Base-by-base conservation (phyloP, 2,888 invertebrate genomes). In the Drosophila borborema region DNA sequence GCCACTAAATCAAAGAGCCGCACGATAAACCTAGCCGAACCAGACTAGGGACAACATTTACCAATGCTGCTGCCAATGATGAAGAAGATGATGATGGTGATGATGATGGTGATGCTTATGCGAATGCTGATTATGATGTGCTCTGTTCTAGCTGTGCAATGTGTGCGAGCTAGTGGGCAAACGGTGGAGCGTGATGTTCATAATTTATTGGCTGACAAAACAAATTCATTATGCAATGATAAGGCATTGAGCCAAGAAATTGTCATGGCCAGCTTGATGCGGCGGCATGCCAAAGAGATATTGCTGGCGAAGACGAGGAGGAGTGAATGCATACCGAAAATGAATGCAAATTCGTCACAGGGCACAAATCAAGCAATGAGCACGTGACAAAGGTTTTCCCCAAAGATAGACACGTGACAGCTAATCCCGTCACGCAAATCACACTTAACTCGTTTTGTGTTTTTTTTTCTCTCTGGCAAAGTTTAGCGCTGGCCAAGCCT, bases 181-280 rank as follows among this genome's bases (percentile, higher is more conserved):
- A 77, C 61, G 66, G 54, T 48, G 60, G 76, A 89, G 76, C 89
- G 77, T 83, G 89, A 83, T 86, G 81, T 66, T 80, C 81, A 82
- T 89, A 83, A 90, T 90, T 90, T 90, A 90, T 90, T 86, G 79
- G 90, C 89, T 90, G 86, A 77, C 90, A 89, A 90, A 90, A 90
- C 85, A 90, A 90, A 90, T 90, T 86, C 90, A 82, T 90, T 90
- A 90, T 83, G 81, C 81, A 82, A 86, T 88, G 90, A 88, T 88
- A 88, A 90, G 82, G 65, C 76, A 59, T 46, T 63, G 48, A 68
- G 46, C 58, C 70, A 67, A 66, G 79, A 73, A 87, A 86, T 86
- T 86, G 87, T 82, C 86, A 86, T 72, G 78, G 60, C 64, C 28
- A 18, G 38, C 59, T 51, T 65, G 81, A 69, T 49, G 83, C 69